Base-by-base conservation (phyloP, 2,113 vertebrate species). In the Anarrhichthys ocellatus region DNA sequence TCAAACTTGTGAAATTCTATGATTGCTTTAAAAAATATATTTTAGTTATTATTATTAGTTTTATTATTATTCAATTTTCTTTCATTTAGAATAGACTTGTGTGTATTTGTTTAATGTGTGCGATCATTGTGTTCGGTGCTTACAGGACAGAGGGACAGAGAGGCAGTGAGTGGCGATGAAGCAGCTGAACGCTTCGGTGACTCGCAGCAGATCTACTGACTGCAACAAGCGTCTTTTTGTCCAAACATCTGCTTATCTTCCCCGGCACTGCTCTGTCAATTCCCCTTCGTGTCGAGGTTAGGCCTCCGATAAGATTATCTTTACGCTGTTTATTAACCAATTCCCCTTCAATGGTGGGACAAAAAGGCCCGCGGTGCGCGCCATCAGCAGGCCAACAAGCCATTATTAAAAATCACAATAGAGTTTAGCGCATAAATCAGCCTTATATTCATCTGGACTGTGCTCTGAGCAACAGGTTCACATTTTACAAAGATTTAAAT, bases 301-400 rank as follows among this genome's bases (percentile, higher is more conserved):
- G 86, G 36, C 74, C 74, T 68, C 72, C 69, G 84, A 92, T 89
- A 88, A 89, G 80, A 89, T 91, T 85, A 91, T 90, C 87, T 80
- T n/a, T 50, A 34, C 42, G 27, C 82, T 81, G 78, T 89, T 89
- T 87, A 88, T 91, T 72, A 89, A 86, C 81, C 76, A 32, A 9
- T 83, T 72, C 78, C 80, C 64, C 44, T 58, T 71, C 76, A 50
- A 18, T 56, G 1, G 73, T 0, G 1, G 50, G 70, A 89, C 79
- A 76, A 84, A 56, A 27, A 82, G 66, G 70, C 78, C 74, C n/a
- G 54, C 1, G 72, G 71, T 69, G 2, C 38, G 76, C 82, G 76
- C 82, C 82, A 82, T 71, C 82, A 78, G 66, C 40, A 22, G 78
- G 68, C 83, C 83, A 80, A 63, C 75, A 18, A 32, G 9, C 63